A percentile compares a stretch with the other conserved stretches of the same genome.
These are phyloP conservation scores for Drosophila robusta DNA, from an alignment of 2,888 invertebrate species.

Conservation along the genomic window DNA sequence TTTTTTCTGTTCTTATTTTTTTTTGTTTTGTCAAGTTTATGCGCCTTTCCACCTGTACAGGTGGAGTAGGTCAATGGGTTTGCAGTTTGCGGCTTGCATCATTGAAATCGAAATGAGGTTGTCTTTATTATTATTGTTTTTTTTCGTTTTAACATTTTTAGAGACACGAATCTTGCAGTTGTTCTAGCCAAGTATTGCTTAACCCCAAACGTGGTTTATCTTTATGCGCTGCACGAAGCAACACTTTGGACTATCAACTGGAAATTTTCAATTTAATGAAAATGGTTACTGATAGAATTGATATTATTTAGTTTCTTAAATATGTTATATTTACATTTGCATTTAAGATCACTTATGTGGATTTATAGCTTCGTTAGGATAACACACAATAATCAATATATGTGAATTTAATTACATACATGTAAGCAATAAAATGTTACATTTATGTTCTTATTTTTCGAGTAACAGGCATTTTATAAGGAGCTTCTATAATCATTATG, in stretches of 20 bases:
- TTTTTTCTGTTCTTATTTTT: not conserved
- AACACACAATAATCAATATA: too few species aligned
- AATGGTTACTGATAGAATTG: too few species aligned
- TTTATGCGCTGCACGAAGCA: not conserved
- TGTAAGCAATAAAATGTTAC: too few species aligned
- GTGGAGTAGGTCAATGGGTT: slow-evolving; percentile 57
- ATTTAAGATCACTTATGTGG: too few species aligned
- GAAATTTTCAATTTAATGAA: not conserved
- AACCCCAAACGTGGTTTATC: not conserved
- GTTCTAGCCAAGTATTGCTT: not conserved
- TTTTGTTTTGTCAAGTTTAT: slow-evolving; percentile 32
- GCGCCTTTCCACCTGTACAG: slow-evolving; percentile 12
- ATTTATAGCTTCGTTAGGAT: too few species aligned
- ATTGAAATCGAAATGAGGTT: slow-evolving; percentile 69
- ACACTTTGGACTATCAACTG: not conserved
- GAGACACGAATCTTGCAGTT: not conserved
- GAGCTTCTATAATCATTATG: slow-evolving; percentile 1
- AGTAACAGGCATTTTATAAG: not conserved
- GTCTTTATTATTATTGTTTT: slow-evolving; percentile 7
- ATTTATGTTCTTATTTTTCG: too few species aligned
- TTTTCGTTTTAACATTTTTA: not conserved
- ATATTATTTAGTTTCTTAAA: too few species aligned
- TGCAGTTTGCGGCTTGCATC: slow-evolving; percentile 44
- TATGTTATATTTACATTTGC: too few species aligned
- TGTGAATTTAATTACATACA: too few species aligned